These are phyloP conservation scores for Lutjanus argentimaculatus DNA, from an alignment of 2,797 vertebrate genomes.

Conservation along the genomic window DNA sequence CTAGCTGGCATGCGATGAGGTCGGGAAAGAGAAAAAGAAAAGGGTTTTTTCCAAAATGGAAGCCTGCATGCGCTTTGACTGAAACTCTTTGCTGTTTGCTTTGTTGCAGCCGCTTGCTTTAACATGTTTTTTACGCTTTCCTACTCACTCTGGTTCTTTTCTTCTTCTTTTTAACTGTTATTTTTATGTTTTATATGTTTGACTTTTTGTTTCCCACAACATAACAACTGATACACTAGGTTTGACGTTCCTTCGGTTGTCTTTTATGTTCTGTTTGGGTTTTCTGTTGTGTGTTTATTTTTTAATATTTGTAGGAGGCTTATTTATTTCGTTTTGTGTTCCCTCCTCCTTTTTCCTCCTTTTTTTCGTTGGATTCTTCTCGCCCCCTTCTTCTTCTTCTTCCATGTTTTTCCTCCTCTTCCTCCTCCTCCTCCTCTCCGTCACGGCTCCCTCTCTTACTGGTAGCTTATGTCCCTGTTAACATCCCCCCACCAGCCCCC, in stretches of 20 bases:
- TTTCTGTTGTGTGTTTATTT: constrained; percentile 80
- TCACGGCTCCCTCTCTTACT: constrained; percentile 94
- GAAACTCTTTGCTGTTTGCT: constrained; percentile 65
- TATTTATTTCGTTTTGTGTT: constrained; percentile 90
- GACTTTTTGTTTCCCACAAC: constrained; percentile 35
- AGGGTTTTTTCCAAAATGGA: constrained; percentile 47
- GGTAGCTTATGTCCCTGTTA: constrained; percentile 99
- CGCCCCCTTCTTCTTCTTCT: constrained; percentile 69
- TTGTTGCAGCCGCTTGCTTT: constrained; percentile 83
- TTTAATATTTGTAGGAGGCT: constrained; percentile 86
- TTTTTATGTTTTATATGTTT: constrained; percentile 62
- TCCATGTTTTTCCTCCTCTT: constrained; percentile 51
- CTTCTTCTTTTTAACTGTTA: constrained; percentile 66
- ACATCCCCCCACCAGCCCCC: constrained; percentile 98
- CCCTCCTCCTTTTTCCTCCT: constrained; percentile 82
- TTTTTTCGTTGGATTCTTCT: constrained; percentile 83
- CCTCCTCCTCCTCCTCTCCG: constrained; percentile 63
- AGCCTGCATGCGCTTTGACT: constrained; percentile 87
- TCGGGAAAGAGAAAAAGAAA: constrained; percentile 8
- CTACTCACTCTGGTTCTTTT: constrained; percentile 69
- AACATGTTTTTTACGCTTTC: constrained; percentile 76
- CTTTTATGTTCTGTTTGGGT: constrained; percentile 73
- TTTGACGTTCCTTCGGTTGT: constrained; percentile 62
- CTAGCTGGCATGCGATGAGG: constrained; percentile 77
- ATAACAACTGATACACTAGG: constrained; percentile 66